phyloP scores from a whole-genome alignment of 2,888 invertebrate species.

The Subacronicta megacephala region DNA sequence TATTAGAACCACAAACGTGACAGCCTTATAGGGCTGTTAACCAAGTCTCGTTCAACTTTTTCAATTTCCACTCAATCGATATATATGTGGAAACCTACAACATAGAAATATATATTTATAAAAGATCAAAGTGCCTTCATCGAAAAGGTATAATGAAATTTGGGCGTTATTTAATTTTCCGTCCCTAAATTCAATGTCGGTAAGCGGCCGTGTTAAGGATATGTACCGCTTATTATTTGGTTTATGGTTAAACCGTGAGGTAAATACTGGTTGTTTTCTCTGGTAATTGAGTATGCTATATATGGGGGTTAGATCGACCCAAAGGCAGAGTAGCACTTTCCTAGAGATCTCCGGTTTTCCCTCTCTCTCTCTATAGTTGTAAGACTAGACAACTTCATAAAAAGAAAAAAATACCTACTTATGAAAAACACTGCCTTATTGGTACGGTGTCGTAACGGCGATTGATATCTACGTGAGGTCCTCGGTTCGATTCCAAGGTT shows the following conservation, averaged over 20 bases:
- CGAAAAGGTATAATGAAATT: slow-evolving; percentile 39
- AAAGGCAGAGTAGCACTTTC: too few species aligned
- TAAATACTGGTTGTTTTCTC: not conserved
- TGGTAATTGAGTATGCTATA: too few species aligned
- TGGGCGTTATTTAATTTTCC: slow-evolving; percentile 32
- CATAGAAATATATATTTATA: slow-evolving; percentile 4
- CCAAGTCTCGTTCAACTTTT: slow-evolving; percentile 46
- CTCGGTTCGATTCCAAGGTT: too few species aligned
- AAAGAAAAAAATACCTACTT: too few species aligned
- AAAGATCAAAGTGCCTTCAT: slow-evolving; percentile 35
- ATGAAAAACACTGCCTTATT: too few species aligned
- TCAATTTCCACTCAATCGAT: slow-evolving; percentile 56
- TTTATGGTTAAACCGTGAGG: slow-evolving; percentile 1
- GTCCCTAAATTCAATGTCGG: slow-evolving; percentile 3
- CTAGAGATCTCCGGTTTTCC: too few species aligned
- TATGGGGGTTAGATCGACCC: too few species aligned
- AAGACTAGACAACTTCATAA: too few species aligned
- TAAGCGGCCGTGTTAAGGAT: slow-evolving; percentile 9
- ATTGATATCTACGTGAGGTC: too few species aligned
- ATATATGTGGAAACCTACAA: not conserved
- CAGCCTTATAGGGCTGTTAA: slow-evolving; percentile 10
- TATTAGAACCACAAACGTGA: not conserved
- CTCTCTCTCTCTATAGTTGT: too few species aligned
- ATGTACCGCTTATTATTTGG: slow-evolving; percentile 18
- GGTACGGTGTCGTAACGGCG: too few species aligned